Evolutionary conservation across 2,113 vertebrate genomes (phyloP), one percentile per base, ranked within the genome.

Genomic region (Acrocephalus kingi): DNA sequence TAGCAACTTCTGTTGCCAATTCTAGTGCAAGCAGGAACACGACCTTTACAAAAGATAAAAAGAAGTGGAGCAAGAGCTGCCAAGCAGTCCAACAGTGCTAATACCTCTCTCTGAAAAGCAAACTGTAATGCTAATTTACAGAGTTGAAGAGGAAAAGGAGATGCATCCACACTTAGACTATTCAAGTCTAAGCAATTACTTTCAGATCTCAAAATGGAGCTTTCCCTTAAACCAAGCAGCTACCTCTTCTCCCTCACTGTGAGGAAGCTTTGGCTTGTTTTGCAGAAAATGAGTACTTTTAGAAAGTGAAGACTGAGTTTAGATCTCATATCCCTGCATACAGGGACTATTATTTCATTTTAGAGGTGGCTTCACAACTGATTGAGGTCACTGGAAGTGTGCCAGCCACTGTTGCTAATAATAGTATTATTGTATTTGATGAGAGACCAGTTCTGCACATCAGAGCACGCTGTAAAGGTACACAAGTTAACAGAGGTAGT

Each of bases 31-130:
- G 59, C 30, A 67, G 94, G 75, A 90, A 69, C 55, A 73, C 0
- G 6, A 93, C 74, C 67, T 94, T 95, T 83, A 75, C 76, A 89
- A 78, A 95, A 84, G 59, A 73, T 86, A 94, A 94, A 92, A 68
- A 78, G 51, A 77, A 92, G 45, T 48, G 18, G 18, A 80, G n/a
- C 27, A 66, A 62, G 59, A 84, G 27, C 33, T 24, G 72, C 68
- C 75, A 90, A 84, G 64, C 28, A 88, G 54, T 46, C 58, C 4
- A 0, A 31, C 62, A 73, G 63, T 22, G 49, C 43, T 89, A 92
- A 90, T 81, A 63, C 61, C 35, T 81, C 62, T 61, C 55, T 45
- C 11, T 37, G 30, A 64, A 90, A 92, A 84, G 48, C 63, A 87
- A 85, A 66, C 46, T 14, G 3, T 24, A 74, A 71, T 58, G 39